A percentile compares a stretch with the other conserved stretches of the same genome.
Evolutionary conservation across 2,888 invertebrate genomes (phyloP).

Genomic region (Calephelis perditalis): DNA sequence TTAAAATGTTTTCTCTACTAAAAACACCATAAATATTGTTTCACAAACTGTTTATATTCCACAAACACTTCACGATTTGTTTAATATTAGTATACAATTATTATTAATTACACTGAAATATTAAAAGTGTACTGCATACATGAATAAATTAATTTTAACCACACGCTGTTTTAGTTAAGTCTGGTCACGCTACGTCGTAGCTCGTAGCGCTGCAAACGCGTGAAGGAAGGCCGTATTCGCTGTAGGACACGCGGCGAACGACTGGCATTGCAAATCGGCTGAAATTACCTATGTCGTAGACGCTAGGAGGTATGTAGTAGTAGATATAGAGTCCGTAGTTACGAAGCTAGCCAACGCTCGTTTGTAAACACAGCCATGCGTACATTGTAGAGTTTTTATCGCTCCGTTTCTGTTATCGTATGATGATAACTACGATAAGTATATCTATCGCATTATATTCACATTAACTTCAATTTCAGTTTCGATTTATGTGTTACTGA

Average conservation of each 20-base stretch:
- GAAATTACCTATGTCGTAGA: slow-evolving; percentile 31
- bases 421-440: neutral
- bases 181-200: slow-evolving; percentile 39
- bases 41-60: neutral
- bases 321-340: slow-evolving; percentile 22
- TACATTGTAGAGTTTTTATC: slow-evolving; percentile 37
- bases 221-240: slow-evolving; percentile 36
- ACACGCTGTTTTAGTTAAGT: slow-evolving; percentile 18
- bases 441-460: neutral
- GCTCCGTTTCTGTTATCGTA: neutral
- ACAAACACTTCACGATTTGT: neutral
- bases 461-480: too few species aligned
- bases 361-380: slow-evolving; percentile 46
- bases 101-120: neutral
- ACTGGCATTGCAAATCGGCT: slow-evolving; percentile 37
- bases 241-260: slow-evolving; percentile 49
- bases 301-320: slow-evolving; percentile 21
- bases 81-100: too few species aligned
- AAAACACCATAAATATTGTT: neutral
- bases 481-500: too few species aligned
- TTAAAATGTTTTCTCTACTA: slow-evolving; percentile 1
- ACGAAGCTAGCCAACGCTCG: slow-evolving; percentile 30
- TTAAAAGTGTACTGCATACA: slow-evolving; percentile 2
- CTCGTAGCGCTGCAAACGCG: slow-evolving; percentile 40
- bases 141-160: slow-evolving; percentile 2